Evolutionary conservation across 2,113 vertebrate species (phyloP).

Genomic region (Corythornis madagascariensis): DNA sequence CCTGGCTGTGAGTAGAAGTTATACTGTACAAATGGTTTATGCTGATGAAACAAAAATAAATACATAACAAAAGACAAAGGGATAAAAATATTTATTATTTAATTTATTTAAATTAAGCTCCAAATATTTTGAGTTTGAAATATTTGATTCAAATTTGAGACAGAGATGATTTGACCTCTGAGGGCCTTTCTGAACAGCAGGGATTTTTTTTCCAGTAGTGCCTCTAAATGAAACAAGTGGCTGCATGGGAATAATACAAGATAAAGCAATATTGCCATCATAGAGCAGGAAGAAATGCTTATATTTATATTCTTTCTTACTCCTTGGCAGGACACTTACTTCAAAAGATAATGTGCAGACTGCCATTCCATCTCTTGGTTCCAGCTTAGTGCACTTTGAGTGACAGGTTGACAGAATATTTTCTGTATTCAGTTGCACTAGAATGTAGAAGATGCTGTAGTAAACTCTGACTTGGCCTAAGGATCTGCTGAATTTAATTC

Average conservation of each 20-base stretch:
- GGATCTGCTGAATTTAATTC: neutral
- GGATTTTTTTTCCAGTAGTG: neutral
- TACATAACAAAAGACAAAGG: neutral
- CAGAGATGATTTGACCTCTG: neutral
- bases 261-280: neutral
- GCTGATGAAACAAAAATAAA: neutral
- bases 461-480: neutral
- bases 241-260: neutral
- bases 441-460: neutral
- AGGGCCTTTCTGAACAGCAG: neutral
- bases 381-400: neutral
- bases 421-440: neutral
- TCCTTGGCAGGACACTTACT: neutral
- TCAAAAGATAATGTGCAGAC: neutral
- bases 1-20: neutral
- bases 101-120: neutral
- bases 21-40: neutral
- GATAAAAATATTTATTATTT: neutral
- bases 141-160: neutral
- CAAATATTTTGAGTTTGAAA: neutral
- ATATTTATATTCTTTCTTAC: neutral
- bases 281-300: neutral
- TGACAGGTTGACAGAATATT: neutral
- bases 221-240: neutral
- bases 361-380: neutral